A percentile compares a stretch with the other conserved stretches of the same genome.
These are phyloP conservation scores for Lepidurus apus DNA, from an alignment of 1,140 invertebrate genomes.

Conservation along the genomic window DNA sequence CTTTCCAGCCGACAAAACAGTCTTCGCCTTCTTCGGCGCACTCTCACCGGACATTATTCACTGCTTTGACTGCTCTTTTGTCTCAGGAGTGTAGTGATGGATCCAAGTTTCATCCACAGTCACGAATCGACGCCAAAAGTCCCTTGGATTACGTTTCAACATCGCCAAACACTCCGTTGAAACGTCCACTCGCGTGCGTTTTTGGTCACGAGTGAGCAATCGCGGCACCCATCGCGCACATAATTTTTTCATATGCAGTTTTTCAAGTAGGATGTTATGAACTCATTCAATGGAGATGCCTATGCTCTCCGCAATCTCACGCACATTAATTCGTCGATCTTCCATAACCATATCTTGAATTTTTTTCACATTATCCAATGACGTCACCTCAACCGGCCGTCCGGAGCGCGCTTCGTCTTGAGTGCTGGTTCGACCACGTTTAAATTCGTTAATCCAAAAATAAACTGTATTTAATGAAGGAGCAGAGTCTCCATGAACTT, in stretches of 20 bases:
- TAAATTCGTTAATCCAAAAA: not conserved
- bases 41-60: not conserved
- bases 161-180: slow-evolving; percentile 36
- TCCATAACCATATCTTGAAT: not conserved
- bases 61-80: slow-evolving; percentile 33
- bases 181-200: not conserved
- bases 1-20: slow-evolving; percentile 42
- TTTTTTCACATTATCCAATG: not conserved
- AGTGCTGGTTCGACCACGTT: not conserved
- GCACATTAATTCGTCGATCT: slow-evolving; percentile 7
- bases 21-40: slow-evolving; percentile 43
- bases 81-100: slow-evolving; percentile 44
- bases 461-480: not conserved
- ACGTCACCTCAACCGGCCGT: too few species aligned
- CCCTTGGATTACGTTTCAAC: slow-evolving; percentile 30
- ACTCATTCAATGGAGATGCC: slow-evolving; percentile 30
- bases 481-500: not conserved
- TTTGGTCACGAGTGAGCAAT: too few species aligned
- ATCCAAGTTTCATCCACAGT: slow-evolving; percentile 46
- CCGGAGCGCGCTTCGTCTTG: too few species aligned
- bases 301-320: slow-evolving; percentile 29
- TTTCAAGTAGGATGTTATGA: slow-evolving; percentile 39
- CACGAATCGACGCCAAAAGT: slow-evolving; percentile 42
- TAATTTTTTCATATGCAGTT: too few species aligned
- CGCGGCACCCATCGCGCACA: too few species aligned